Percentiles rank a stretch among this genome's conserved stretches.
Evolutionary conservation across 2,113 vertebrate species (phyloP).

Genomic region (Merops nubicus): DNA sequence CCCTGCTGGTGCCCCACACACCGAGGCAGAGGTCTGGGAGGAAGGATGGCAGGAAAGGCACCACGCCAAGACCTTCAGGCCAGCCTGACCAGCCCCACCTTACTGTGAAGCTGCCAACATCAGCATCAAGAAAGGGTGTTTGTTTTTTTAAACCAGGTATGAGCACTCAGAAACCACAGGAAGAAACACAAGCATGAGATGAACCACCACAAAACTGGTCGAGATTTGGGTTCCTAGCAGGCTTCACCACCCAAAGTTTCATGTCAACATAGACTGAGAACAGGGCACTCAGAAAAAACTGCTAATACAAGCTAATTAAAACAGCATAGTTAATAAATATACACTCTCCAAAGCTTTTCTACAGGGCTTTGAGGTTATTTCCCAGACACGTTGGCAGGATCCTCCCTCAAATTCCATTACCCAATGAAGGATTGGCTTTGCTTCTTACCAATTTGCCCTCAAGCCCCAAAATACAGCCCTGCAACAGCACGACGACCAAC

Average conservation of each 20-base stretch:
- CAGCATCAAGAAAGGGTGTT: not conserved
- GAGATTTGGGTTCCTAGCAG: not conserved
- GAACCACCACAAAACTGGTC: not conserved
- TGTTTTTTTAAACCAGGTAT: not conserved
- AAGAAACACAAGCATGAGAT: not conserved
- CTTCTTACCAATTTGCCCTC: not conserved
- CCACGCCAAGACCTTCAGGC: not conserved
- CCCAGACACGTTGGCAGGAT: not conserved
- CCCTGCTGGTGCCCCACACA: not conserved
- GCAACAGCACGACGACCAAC: not conserved
- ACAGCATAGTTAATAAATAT: accelerated
- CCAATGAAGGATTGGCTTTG: accelerated
- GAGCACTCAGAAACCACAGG: not conserved
- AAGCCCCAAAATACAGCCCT: not conserved
- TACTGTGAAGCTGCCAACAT: not conserved
- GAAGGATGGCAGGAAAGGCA: not conserved
- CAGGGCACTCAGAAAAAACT: not conserved
- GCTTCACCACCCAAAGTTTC: not conserved
- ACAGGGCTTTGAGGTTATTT: not conserved
- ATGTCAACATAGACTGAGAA: not conserved
- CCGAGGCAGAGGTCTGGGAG: not conserved
- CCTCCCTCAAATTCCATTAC: not conserved
- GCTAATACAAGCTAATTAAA: not conserved
- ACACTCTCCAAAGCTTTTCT: not conserved
- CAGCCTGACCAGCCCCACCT: too few species aligned